A percentile compares a stretch with the other conserved stretches of the same genome.
These are phyloP conservation scores for Ceratosolen solmsi DNA, from an alignment of 1,140 invertebrate genomes.

Conservation along the genomic window DNA sequence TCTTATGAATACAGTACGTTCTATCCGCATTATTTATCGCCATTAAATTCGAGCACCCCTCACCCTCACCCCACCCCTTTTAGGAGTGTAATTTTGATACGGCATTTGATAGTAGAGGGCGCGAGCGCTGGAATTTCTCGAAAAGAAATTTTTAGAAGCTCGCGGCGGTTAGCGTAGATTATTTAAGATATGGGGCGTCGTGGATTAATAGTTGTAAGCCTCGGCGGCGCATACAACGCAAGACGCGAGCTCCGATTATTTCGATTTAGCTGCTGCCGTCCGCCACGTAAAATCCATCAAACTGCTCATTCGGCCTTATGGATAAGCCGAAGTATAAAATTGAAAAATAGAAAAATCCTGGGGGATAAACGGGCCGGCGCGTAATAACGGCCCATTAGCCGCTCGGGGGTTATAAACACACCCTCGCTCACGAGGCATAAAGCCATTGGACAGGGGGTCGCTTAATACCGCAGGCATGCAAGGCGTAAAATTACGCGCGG, in stretches of 20 bases:
- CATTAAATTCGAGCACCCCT: neutral
- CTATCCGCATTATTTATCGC: too few relatives aligned
- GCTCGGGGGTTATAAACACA: conserved; percentile 22
- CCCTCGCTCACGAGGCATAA: neutral
- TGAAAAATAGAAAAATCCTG: too few relatives aligned
- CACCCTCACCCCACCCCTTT: neutral
- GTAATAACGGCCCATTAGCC: conserved; percentile 39
- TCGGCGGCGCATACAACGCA: too few relatives aligned
- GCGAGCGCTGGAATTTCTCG: neutral
- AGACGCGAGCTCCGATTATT: too few relatives aligned
- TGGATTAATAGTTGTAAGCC: too few relatives aligned
- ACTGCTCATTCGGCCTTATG: too few relatives aligned
- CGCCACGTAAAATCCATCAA: too few relatives aligned
- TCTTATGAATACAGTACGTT: too few relatives aligned
- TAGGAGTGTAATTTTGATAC: neutral
- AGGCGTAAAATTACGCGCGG: neutral
- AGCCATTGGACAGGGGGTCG: neutral
- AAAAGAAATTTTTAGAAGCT: neutral
- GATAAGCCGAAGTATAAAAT: too few relatives aligned
- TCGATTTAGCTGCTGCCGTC: too few relatives aligned
- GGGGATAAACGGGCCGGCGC: too few relatives aligned
- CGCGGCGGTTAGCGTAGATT: neutral
- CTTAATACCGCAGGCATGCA: neutral
- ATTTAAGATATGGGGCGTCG: too few relatives aligned
- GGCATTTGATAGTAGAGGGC: neutral